Evolutionary conservation across 2,888 invertebrate genomes (phyloP).

Genomic region (Spodoptera littoralis): DNA sequence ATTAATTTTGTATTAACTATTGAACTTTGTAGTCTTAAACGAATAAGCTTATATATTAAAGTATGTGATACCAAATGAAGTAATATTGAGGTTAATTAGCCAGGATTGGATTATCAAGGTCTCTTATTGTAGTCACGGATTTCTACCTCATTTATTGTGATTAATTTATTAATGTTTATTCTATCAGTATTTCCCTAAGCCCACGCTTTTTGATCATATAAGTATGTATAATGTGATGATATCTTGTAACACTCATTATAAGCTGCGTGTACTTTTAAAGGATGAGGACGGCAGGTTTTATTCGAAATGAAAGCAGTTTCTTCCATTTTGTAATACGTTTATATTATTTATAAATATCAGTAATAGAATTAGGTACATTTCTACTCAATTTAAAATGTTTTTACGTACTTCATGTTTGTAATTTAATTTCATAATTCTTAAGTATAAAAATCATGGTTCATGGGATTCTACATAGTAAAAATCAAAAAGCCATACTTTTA

Average conservation of each 20-base stretch:
- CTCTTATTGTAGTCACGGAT: neutral
- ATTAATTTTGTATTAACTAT: too few species aligned
- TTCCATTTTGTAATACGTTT: slow-evolving; percentile 39
- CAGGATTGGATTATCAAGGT: slow-evolving; percentile 4
- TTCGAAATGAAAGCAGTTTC: slow-evolving; percentile 25
- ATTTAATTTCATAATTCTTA: slow-evolving; percentile 50
- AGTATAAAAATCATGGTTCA: slow-evolving; percentile 34
- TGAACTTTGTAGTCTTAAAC: too few species aligned
- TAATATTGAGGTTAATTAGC: slow-evolving; percentile 5
- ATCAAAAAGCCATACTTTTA: slow-evolving; percentile 75
- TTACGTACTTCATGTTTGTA: slow-evolving; percentile 51
- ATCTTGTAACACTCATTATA: too few species aligned
- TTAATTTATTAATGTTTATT: slow-evolving; percentile 11
- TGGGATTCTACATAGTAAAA: slow-evolving; percentile 51
- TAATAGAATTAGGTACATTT: slow-evolving; percentile 44
- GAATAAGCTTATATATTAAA: neutral
- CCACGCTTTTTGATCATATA: neutral
- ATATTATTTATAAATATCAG: slow-evolving; percentile 46
- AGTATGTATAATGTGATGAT: too few species aligned
- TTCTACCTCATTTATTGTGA: neutral
- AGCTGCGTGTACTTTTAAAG: neutral
- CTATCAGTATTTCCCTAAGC: slow-evolving; percentile 1
- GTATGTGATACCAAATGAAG: slow-evolving; percentile 2
- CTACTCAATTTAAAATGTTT: slow-evolving; percentile 42
- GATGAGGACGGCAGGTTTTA: neutral